These are phyloP conservation scores for Felis chaus DNA, from an alignment of 2,113 vertebrate genomes.

Conservation along the genomic window DNA sequence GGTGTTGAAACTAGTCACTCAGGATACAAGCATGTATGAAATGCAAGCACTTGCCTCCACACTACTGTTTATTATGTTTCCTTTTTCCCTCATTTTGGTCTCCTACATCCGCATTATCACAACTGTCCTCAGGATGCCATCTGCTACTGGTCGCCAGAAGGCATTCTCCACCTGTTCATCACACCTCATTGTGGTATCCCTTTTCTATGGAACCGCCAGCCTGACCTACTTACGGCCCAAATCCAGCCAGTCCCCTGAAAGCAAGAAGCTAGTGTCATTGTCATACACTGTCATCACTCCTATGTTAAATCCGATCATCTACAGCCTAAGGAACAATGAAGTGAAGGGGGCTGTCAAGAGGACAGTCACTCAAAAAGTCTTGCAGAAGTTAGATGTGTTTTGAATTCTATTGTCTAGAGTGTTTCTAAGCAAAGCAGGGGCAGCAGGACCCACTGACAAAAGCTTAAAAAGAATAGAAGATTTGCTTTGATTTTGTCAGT, in stretches of 20 bases:
- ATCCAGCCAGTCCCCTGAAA: slow-evolving; percentile 38
- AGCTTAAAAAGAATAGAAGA: neutral
- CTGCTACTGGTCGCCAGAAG: slow-evolving; percentile 48
- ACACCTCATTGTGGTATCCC: slow-evolving; percentile 66
- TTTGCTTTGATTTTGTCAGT: neutral
- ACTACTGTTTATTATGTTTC: slow-evolving; percentile 67
- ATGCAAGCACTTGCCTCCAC: slow-evolving; percentile 58
- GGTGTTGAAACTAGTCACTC: slow-evolving; percentile 62
- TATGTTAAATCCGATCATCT: slow-evolving; percentile 68
- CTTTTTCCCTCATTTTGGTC: slow-evolving; percentile 71
- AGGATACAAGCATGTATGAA: slow-evolving; percentile 60
- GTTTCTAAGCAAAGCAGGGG: neutral
- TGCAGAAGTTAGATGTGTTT: slow-evolving; percentile 30
- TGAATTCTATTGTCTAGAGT: neutral
- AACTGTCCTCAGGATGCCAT: slow-evolving; percentile 66
- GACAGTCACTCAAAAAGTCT: slow-evolving; percentile 22
- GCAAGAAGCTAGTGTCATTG: slow-evolving; percentile 70
- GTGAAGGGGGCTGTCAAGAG: slow-evolving; percentile 49
- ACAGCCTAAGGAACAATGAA: slow-evolving; percentile 63
- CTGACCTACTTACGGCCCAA: slow-evolving; percentile 61
- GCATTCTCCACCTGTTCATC: slow-evolving; percentile 68
- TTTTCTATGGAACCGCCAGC: slow-evolving; percentile 61
- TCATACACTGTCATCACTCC: slow-evolving; percentile 72
- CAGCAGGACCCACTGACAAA: neutral
- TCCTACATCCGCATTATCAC: slow-evolving; percentile 61